Conservation (phyloP, 2,888 invertebrate species). For the Aplocera efformata region DNA sequence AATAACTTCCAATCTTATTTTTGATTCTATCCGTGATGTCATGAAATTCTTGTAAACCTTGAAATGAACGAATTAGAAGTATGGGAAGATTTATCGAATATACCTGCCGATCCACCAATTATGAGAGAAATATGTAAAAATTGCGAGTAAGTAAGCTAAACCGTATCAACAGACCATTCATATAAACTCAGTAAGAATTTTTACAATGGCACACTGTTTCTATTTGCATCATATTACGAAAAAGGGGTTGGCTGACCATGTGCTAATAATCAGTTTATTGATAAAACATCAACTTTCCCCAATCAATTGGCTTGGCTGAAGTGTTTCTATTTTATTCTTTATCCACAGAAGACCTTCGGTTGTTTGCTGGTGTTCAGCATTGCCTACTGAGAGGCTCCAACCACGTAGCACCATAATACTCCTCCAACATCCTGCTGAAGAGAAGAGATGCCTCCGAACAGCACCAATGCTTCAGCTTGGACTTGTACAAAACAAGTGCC, state of each 20-base stretch:
- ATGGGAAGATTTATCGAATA: slow-evolving; percentile 86
- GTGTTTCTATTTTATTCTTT: neutral
- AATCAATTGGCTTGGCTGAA: too few species aligned
- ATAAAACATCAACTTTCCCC: too few species aligned
- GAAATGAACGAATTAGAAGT: slow-evolving; percentile 59
- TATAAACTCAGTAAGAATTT: neutral
- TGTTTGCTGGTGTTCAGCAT: slow-evolving; percentile 94
- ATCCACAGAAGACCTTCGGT: slow-evolving; percentile 86
- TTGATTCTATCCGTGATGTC: too few species aligned
- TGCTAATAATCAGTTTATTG: too few species aligned
- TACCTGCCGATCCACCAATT: slow-evolving; percentile 88
- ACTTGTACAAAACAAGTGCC: slow-evolving; percentile 86
- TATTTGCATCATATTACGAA: too few species aligned
- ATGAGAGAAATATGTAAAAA: slow-evolving; percentile 85
- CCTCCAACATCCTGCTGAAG: slow-evolving; percentile 96
- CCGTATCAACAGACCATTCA: neutral
- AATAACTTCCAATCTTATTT: too few species aligned
- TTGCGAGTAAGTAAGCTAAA: slow-evolving; percentile 83
- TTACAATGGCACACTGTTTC: too few species aligned
- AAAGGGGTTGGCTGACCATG: too few species aligned
- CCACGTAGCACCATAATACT: slow-evolving; percentile 88
- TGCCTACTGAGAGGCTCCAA: slow-evolving; percentile 85
- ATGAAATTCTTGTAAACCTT: too few species aligned
- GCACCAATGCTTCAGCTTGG: slow-evolving; percentile 93
- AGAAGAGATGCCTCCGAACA: slow-evolving; percentile 92